These are phyloP conservation scores for Hylaea fasciaria DNA, from an alignment of 2,888 invertebrate species.

Conservation along the genomic window DNA sequence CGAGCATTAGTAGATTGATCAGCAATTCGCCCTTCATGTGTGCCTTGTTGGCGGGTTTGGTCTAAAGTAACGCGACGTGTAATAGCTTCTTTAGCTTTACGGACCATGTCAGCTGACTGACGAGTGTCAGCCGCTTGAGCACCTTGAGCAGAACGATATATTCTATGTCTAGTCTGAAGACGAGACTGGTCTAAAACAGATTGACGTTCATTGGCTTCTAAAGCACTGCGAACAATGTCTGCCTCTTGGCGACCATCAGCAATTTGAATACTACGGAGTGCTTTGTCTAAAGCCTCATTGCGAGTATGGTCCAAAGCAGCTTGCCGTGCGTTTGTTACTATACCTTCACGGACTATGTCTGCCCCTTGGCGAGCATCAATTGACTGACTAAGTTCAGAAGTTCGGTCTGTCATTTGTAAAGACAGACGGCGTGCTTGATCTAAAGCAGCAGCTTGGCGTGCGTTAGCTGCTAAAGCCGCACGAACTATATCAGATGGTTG, in stretches of 20 bases:
- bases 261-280: not conserved
- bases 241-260: not conserved
- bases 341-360: not conserved
- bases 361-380: not conserved
- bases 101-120: not conserved
- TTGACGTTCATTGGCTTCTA: not conserved
- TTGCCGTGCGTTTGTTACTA: not conserved
- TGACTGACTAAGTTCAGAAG: not conserved
- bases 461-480: not conserved
- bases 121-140: not conserved
- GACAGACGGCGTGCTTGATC: not conserved
- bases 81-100: not conserved
- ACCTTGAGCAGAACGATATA: not conserved
- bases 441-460: not conserved
- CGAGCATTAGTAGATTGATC: not conserved
- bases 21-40: not conserved
- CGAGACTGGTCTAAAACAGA: not conserved
- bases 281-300: not conserved
- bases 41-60: not conserved
- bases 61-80: not conserved
- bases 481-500: not conserved
- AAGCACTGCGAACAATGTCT: not conserved
- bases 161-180: not conserved
- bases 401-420: not conserved
- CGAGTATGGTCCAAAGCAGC: slow-evolving; percentile 1